These are phyloP conservation scores for Polypterus senegalus DNA, from an alignment of 2,113 vertebrate genomes.

Conservation along the genomic window DNA sequence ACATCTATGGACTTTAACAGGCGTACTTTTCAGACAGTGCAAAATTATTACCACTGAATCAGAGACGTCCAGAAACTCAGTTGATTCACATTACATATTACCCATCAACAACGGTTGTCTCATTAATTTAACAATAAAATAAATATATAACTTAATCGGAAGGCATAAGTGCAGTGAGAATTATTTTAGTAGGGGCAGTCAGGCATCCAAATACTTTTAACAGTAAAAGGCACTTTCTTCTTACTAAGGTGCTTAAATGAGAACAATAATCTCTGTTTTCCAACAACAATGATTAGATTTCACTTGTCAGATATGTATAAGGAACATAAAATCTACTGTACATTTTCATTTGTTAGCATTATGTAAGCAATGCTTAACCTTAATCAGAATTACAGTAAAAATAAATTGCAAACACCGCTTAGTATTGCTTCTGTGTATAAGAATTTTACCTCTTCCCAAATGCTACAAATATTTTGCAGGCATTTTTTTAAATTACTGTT, in stretches of 20 bases:
- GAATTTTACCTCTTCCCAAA: neutral
- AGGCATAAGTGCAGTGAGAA: neutral
- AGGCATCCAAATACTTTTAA: neutral
- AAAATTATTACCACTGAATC: slow-evolving; percentile 3
- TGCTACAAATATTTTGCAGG: neutral
- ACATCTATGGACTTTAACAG: neutral
- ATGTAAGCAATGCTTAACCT: too few species aligned
- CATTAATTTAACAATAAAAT: neutral
- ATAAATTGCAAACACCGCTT: too few species aligned
- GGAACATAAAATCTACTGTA: too few species aligned
- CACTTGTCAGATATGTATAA: too few species aligned
- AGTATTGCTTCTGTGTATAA: neutral
- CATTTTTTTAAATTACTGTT: too few species aligned
- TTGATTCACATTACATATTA: neutral
- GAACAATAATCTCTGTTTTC: slow-evolving; percentile 5
- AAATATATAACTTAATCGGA: neutral
- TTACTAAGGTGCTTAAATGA: slow-evolving; percentile 8
- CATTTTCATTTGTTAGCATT: too few species aligned
- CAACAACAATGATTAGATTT: too few species aligned
- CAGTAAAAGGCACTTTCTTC: slow-evolving; percentile 2
- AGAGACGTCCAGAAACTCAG: neutral
- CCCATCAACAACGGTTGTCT: neutral
- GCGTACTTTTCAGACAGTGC: neutral
- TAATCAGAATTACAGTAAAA: too few species aligned
- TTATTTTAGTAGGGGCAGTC: neutral